These are phyloP conservation scores for Pseudococcus viburni DNA, from an alignment of 2,888 invertebrate genomes.

Conservation along the genomic window DNA sequence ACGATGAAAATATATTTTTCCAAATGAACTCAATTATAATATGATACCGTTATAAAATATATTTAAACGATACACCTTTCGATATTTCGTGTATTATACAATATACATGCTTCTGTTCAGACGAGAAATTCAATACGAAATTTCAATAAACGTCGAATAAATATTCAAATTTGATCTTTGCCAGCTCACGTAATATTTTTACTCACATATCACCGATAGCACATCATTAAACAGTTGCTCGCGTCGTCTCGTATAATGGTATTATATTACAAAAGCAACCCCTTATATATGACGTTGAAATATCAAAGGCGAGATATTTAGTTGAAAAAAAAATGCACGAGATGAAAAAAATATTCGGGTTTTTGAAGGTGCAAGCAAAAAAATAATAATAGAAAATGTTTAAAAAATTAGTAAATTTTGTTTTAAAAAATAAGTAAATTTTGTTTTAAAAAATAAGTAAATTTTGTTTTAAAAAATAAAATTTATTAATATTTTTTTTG, in stretches of 20 bases:
- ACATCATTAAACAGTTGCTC: conserved; percentile 15
- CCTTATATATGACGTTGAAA: neutral
- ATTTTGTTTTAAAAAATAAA: no score
- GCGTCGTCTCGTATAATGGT: neutral
- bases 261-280: neutral
- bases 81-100: neutral
- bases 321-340: neutral
- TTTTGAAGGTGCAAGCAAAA: neutral
- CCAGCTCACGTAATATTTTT: neutral
- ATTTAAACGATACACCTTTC: neutral
- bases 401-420: no score
- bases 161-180: conserved; percentile 11
- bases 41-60: neutral
- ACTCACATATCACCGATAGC: neutral
- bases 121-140: conserved; percentile 2
- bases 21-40: neutral
- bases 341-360: neutral
- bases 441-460: no score
- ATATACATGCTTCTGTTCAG: neutral
- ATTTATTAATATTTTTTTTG: no score
- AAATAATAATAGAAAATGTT: no score
- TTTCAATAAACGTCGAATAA: conserved; percentile 8
- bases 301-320: neutral
- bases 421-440: no score
- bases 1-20: neutral